Conservation (phyloP, 2,113 vertebrate species). For the Cheilinus undulatus region DNA sequence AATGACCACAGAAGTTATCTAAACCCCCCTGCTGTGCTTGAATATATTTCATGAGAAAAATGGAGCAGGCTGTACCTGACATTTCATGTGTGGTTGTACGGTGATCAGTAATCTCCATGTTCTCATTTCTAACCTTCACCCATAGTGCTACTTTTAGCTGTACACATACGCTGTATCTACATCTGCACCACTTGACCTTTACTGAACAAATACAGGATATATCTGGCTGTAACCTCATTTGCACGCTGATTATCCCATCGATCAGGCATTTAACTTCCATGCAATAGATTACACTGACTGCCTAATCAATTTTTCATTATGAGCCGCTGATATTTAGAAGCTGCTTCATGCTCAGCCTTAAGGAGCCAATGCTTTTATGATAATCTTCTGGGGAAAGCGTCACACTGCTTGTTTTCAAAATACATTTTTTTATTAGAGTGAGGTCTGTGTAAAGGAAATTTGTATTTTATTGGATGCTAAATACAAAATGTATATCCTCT, state of each 20-base stretch:
- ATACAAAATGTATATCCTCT: constrained; percentile 21
- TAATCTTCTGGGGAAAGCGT: neutral
- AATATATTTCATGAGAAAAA: neutral
- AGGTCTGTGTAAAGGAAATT: neutral
- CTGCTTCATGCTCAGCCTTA: neutral
- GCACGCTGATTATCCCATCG: constrained; percentile 35
- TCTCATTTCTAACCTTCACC: neutral
- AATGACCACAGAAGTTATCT: neutral
- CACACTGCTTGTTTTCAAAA: neutral
- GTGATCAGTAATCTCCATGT: constrained; percentile 3
- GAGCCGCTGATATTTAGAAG: constrained; percentile 25
- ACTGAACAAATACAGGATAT: constrained; percentile 33
- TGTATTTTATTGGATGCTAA: neutral
- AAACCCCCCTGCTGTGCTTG: neutral
- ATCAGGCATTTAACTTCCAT: constrained; percentile 51
- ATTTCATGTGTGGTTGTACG: neutral
- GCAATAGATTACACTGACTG: constrained; percentile 29
- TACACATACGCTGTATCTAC: neutral
- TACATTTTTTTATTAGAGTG: neutral
- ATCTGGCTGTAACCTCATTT: constrained; percentile 39
- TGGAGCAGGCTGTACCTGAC: neutral
- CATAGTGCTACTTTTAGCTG: neutral
- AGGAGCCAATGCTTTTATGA: constrained; percentile 1
- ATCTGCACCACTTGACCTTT: constrained; percentile 59
- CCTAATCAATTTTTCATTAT: constrained; percentile 43